Evolutionary conservation across 2,888 invertebrate genomes (phyloP).

Genomic region (Eupithecia dodoneata): DNA sequence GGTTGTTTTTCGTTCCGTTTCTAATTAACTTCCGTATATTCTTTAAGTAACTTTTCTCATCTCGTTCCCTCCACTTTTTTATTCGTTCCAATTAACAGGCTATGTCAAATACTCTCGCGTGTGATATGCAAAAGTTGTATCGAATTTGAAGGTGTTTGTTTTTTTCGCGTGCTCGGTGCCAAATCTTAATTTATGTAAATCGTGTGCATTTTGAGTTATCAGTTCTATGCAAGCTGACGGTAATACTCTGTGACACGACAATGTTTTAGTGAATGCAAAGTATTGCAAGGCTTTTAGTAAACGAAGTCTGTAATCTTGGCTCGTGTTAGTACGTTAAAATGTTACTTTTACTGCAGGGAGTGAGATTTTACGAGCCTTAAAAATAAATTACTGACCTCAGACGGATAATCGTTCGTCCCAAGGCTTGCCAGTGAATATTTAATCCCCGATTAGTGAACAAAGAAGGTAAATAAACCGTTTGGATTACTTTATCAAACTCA

Average conservation of each 20-base stretch:
- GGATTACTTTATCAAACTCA: conserved; percentile 54
- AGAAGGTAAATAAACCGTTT: conserved; percentile 66
- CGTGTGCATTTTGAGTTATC: conserved; percentile 59
- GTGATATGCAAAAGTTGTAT: conserved; percentile 73
- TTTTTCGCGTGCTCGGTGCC: conserved; percentile 65
- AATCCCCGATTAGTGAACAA: conserved; percentile 65
- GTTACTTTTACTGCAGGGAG: conserved; percentile 81
- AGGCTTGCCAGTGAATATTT: conserved; percentile 73
- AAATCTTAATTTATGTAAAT: conserved; percentile 67
- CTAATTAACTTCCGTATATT: conserved; percentile 84
- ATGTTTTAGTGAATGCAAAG: conserved; percentile 63
- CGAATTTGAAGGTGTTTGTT: conserved; percentile 68
- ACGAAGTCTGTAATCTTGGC: conserved; percentile 61
- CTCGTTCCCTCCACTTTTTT: conserved; percentile 72
- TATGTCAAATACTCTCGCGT: conserved; percentile 75
- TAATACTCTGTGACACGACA: conserved; percentile 72
- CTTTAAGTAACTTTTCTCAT: conserved; percentile 84
- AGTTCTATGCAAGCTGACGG: conserved; percentile 59
- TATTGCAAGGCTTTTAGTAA: conserved; percentile 59
- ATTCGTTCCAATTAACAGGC: conserved; percentile 63
- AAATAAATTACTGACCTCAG: conserved; percentile 77
- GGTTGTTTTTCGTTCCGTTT: conserved; percentile 84
- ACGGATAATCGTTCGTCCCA: conserved; percentile 69
- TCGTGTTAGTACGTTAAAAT: conserved; percentile 76
- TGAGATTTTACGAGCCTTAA: conserved; percentile 82